Base-by-base conservation (phyloP, 2,113 vertebrate species). In the Lathamus discolor region DNA sequence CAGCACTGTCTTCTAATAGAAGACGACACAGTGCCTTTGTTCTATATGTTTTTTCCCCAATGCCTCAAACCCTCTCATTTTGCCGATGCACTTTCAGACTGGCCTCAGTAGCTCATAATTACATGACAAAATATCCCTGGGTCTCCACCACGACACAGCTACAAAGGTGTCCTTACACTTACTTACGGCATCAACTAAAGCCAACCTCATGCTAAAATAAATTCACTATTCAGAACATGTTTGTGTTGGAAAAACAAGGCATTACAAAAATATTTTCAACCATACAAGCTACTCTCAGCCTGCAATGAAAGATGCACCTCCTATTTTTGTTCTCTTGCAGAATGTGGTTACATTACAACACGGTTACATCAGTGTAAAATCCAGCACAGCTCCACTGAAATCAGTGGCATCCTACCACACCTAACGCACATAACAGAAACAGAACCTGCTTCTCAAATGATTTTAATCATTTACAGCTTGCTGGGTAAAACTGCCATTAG, bases 351-450 rank as follows among this genome's bases (percentile, higher is more conserved):
- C 19, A 93, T 96, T 92, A 95, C 79, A 63, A 39, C 37, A 35
- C 0, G 1, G 52, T 96, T 75, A 86, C 79, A 92, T 63, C 76
- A 92, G 33, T 0, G 0, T 13, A 28, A 52, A 77, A 84, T 17
- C 14, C 70, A 76, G 89, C 78, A 74, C 33, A 79, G 77, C 55
- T 86, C 76, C 88, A 28, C 54, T 57, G 59, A 69, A 91, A 41
- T 27, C 79, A 57, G 79, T 7, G 77, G 79, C 85, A 93, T 64
- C 84, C 41, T 18, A 66, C 44, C 66, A 54, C 13, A 68, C 46
- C 44, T 92, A 84, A 90, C 55, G 64, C 46, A 88, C 35, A 35
- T 28, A 64, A 44, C 85, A 93, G 88, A 78, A 89, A 68, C 35
- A 64, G 27, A 62, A 94, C 37, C 79, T 75, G 46, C 39, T 90